These are phyloP conservation scores for Pseudochirops corinnae DNA, from an alignment of 2,797 vertebrate species.

Conservation along the genomic window DNA sequence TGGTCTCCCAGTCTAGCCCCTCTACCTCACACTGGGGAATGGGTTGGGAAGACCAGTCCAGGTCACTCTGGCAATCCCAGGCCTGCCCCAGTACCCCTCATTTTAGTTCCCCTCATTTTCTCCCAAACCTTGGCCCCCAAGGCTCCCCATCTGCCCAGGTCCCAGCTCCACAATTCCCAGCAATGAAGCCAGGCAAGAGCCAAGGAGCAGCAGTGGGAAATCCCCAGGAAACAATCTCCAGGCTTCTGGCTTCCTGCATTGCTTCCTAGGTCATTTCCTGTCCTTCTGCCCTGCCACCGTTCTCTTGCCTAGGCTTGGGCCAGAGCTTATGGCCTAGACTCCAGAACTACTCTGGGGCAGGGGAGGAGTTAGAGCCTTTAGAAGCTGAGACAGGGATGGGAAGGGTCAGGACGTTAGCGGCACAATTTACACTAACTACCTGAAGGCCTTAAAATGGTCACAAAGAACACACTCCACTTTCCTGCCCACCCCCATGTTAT, in stretches of 20 bases:
- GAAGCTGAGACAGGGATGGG: neutral
- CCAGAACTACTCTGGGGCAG: neutral
- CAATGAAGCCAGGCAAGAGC: neutral
- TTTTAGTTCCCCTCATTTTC: neutral
- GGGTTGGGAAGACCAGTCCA: neutral
- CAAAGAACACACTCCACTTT: neutral
- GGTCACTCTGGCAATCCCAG: neutral
- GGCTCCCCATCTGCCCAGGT: neutral
- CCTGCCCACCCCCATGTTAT: neutral
- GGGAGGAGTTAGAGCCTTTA: neutral
- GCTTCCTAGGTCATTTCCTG: conserved; percentile 72
- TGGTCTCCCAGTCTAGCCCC: neutral
- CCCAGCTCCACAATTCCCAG: neutral
- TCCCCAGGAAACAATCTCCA: conserved; percentile 84
- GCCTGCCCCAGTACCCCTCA: too few relatives aligned
- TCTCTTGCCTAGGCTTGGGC: conserved; percentile 17
- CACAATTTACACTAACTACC: neutral
- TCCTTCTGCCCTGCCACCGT: conserved; percentile 11
- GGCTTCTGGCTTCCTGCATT: conserved; percentile 83
- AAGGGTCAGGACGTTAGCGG: neutral
- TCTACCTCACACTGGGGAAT: neutral
- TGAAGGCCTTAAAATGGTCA: neutral
- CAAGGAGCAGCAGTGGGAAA: conserved; percentile 76
- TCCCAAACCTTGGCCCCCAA: neutral
- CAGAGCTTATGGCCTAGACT: neutral